Evolutionary conservation across 2,888 invertebrate genomes (phyloP).

Genomic region (Protonemura montana): DNA sequence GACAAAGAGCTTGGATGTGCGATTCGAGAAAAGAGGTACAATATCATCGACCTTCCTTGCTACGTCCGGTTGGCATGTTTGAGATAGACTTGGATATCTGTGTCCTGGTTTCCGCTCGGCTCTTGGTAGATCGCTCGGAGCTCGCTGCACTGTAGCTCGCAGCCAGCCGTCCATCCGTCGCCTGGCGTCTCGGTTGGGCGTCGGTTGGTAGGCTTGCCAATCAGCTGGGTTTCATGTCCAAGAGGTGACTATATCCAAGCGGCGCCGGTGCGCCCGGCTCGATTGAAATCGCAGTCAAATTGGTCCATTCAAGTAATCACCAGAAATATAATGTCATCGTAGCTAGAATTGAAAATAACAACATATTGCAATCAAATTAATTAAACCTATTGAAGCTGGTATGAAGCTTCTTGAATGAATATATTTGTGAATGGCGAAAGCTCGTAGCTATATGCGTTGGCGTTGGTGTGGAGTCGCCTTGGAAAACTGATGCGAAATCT

Average conservation of each 20-base stretch:
- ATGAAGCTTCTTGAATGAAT: background rate
- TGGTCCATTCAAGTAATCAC: background rate
- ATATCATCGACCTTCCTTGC: constrained; percentile 1
- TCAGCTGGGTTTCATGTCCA: background rate
- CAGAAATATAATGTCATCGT: background rate
- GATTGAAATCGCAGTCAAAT: background rate
- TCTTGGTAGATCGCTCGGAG: no score
- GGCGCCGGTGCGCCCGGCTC: background rate
- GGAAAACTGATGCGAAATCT: background rate
- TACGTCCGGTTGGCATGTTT: constrained; percentile 12
- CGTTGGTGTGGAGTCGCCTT: background rate
- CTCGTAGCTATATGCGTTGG: background rate
- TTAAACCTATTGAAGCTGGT: background rate
- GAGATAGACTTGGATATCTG: background rate
- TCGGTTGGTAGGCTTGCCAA: background rate
- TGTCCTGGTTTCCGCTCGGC: constrained; percentile 9
- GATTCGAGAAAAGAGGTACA: background rate
- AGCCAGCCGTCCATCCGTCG: background rate
- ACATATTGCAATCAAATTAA: background rate
- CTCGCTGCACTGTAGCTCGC: background rate
- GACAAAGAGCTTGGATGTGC: background rate
- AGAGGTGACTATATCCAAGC: background rate
- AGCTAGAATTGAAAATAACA: constrained; percentile 4
- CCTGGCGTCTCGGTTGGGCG: background rate
- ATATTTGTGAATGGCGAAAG: background rate